These are phyloP conservation scores for Ips nitidus DNA, from an alignment of 1,140 invertebrate species.

Conservation along the genomic window DNA sequence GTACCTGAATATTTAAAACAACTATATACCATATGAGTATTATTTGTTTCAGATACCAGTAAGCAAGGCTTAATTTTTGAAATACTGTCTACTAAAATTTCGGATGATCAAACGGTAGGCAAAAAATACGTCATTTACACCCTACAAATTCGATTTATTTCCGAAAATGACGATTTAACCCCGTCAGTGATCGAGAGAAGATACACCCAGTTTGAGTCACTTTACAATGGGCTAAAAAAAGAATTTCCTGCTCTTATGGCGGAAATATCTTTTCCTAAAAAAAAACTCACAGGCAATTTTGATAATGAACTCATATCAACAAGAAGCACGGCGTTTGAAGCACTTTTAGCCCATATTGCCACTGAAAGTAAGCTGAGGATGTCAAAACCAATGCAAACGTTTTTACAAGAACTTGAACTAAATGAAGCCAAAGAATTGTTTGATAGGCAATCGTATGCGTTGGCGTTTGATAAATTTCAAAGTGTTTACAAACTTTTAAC, in stretches of 20 bases:
- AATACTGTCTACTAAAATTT: slow-evolving; percentile 55
- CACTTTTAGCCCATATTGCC: slow-evolving; percentile 63
- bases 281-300: slow-evolving; percentile 75
- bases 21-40: background rate
- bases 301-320: slow-evolving; percentile 68
- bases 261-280: slow-evolving; percentile 69
- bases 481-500: slow-evolving; percentile 72
- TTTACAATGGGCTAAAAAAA: slow-evolving; percentile 65
- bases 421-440: slow-evolving; percentile 62
- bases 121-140: slow-evolving; percentile 67
- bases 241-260: slow-evolving; percentile 61
- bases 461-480: slow-evolving; percentile 66
- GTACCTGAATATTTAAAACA: too few relatives aligned
- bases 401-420: slow-evolving; percentile 70
- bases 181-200: slow-evolving; percentile 69
- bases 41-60: slow-evolving; percentile 34
- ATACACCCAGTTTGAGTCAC: slow-evolving; percentile 74
- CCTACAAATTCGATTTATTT: slow-evolving; percentile 60
- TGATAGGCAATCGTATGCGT: slow-evolving; percentile 60
- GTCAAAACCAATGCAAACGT: slow-evolving; percentile 62
- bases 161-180: slow-evolving; percentile 56
- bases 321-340: slow-evolving; percentile 71
- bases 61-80: slow-evolving; percentile 51
- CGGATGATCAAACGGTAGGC: slow-evolving; percentile 55
- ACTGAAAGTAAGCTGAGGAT: slow-evolving; percentile 61